Evolutionary conservation across 2,888 invertebrate species (phyloP).

Genomic region (Drosophila neotestacea): DNA sequence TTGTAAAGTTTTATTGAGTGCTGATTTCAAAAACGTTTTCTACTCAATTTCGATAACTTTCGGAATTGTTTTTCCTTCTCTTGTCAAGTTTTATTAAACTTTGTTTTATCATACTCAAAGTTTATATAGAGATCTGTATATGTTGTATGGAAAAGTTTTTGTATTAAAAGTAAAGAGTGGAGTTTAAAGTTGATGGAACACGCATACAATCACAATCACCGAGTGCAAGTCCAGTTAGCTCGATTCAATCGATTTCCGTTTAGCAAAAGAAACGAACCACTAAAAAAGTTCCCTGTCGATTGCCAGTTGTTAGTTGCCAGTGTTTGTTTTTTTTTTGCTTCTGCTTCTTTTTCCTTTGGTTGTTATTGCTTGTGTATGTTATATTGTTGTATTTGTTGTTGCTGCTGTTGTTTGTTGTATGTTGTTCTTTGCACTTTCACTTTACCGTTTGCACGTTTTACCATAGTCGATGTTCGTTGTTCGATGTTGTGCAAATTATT

Average conservation of each 20-base stretch:
- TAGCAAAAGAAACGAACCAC: constrained; percentile 65
- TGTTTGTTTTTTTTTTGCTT: constrained; percentile 20
- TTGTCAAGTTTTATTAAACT: constrained; percentile 4
- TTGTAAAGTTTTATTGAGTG: background rate
- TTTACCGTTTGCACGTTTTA: constrained; percentile 60
- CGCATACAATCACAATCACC: background rate
- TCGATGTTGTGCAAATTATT: constrained; percentile 70
- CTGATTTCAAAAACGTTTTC: constrained; percentile 16
- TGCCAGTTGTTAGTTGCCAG: constrained; percentile 53
- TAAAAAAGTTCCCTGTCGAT: constrained; percentile 59
- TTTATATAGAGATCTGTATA: constrained; percentile 3
- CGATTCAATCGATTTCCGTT: constrained; percentile 73
- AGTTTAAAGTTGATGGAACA: constrained; percentile 38
- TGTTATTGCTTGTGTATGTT: constrained; percentile 21
- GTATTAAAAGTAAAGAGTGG: constrained; percentile 21
- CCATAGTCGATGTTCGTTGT: constrained; percentile 59
- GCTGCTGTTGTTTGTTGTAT: constrained; percentile 10
- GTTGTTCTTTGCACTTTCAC: constrained; percentile 62
- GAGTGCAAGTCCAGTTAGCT: constrained; percentile 45
- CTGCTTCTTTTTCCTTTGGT: constrained; percentile 10
- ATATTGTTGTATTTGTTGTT: background rate
- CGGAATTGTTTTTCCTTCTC: background rate
- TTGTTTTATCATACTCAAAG: constrained; percentile 10
- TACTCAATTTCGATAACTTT: constrained; percentile 12
- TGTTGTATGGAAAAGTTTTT: constrained; percentile 33